Conservation (phyloP, 2,113 vertebrate genomes). For the Lophotis ruficrista region DNA sequence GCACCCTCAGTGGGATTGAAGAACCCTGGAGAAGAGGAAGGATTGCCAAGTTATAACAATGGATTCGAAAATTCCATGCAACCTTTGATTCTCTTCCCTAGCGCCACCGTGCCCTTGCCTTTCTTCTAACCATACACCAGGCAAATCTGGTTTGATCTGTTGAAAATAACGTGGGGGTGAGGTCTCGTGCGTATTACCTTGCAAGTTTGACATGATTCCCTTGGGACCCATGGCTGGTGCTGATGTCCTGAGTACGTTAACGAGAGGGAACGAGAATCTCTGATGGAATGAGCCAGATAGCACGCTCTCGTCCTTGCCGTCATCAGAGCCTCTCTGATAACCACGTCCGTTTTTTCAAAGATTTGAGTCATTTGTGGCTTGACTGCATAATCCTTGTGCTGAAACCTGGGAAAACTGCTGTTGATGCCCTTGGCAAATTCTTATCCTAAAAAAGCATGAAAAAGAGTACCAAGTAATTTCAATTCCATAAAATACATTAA, state of each 20-base stretch:
- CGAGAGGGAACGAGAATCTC: background rate
- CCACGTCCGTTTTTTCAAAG: conserved; percentile 14
- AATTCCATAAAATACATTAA: conserved; percentile 63
- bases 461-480: conserved; percentile 62
- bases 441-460: conserved; percentile 63
- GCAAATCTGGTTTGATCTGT: background rate
- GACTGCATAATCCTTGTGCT: conserved; percentile 43
- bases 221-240: background rate
- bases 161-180: background rate
- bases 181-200: background rate
- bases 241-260: conserved; percentile 9
- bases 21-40: background rate
- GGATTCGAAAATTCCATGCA: background rate
- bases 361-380: conserved; percentile 45
- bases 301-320: background rate
- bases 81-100: background rate
- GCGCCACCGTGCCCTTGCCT: background rate
- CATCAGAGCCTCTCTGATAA: conserved; percentile 49
- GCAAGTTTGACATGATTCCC: background rate
- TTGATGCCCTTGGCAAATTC: conserved; percentile 64
- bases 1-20: background rate
- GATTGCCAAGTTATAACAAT: background rate
- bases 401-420: conserved; percentile 57
- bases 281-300: background rate
- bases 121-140: background rate